Evolutionary conservation across 2,113 vertebrate species (phyloP), one percentile per base, ranked within the genome.

Genomic region (Triplophysa rosa): DNA sequence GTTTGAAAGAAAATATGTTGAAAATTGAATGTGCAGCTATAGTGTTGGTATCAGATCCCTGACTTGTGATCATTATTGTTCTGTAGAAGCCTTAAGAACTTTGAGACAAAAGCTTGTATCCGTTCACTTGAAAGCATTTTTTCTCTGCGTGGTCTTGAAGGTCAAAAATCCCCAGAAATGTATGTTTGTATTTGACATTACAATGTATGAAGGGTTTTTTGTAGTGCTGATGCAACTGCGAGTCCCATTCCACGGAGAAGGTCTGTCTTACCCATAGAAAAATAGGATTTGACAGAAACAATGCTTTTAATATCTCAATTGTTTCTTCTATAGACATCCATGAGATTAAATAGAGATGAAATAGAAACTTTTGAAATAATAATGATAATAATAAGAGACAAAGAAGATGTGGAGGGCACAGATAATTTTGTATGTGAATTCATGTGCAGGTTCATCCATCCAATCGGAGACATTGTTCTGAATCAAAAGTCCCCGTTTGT

Each of bases 21-120:
- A 45, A 74, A 71, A 77, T 62, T 59, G 23, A n/a, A 84, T 47
- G 49, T 62, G 77, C 61, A 45, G 42, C 11, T 70, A 52, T 68
- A 75, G 6, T 69, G 45, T 82, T 42, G 67, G 33, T 61, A 67
- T 64, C 76, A 77, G 45, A 65, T 40, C 66, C 56, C 73, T 40
- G 68, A 59, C 33, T 61, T 68, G 12, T 82, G 64, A 85, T 78
- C 73, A 62, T 65, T 58, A 13, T 17, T 78, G 79, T 86, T 29
- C 88, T 87, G 88, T 87, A 87, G 87, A 90, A 88, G 59, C 54
- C 45, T 2, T 2, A 13, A 11, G 45, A 13, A 47, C 45, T 47
- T 47, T 47, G 45, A 29, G 29, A 29, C 29, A 29, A 29, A 29
- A 29, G 29, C 29, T 29, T 42, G 17, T 62, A 23, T 71, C 52